Base-by-base conservation (phyloP, 2,888 invertebrate species). In the Drosophila villosipedis region DNA sequence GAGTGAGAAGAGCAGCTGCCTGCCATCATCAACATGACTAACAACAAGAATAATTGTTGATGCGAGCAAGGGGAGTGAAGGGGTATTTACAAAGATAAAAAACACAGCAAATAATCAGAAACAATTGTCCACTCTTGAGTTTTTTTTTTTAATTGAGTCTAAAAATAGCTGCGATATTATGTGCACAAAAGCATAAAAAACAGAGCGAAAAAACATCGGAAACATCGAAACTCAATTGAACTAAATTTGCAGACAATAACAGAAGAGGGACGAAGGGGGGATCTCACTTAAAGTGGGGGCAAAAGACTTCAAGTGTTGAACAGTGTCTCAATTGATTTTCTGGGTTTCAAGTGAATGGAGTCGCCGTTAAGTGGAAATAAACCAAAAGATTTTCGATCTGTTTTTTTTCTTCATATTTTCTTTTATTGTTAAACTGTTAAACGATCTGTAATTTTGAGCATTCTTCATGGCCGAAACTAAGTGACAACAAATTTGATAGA, bases 111-210 rank as follows among this genome's bases (percentile, higher is more conserved):
- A 41, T 30, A 52, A 67, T 68, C 60, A 68, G 59, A 41, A 76
- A 60, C 88, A 89, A 91, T 91, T 89, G 84, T 72, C 73, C 65
- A 28, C 39, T 80, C 75, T 69, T 43, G 54, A 35, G 57, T 54
- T 25, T 65, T 22, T 75, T 22, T 75, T 75, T 88, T 88, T 88
- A 88, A 91, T 91, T 91, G 90, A 65, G 55, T 85, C 87, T 91
- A 87, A 83, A 91, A 88, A 87, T 87, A 87, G 89, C 59, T 16
- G 30, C 61, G 65, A 35, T 57, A 77, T 81, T 68, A 77, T 64
- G 30, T 73, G 69, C 68, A 84, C 73, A 68, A 76, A 89, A 78
- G 78, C 60, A 62, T 73, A 61, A 25, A 5, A 25, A 14, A 70
- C 25, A 33, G 57, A 31, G 68, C 57, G 60, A 53, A 60, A 54